phyloP scores from a whole-genome alignment of 1,140 invertebrate genomes.

The Orchesella cincta region DNA sequence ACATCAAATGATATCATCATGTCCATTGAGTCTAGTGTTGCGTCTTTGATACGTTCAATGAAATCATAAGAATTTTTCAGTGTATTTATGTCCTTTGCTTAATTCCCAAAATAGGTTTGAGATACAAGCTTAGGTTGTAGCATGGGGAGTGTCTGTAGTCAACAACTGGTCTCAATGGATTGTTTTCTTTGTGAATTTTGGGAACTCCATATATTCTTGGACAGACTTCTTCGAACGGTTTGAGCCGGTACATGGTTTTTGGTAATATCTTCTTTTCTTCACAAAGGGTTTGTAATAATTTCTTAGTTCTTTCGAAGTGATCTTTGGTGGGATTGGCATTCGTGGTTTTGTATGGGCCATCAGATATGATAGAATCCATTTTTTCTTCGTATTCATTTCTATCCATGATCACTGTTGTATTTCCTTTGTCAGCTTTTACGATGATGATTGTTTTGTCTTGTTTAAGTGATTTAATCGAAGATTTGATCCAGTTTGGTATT shows the following conservation, averaged over 20 bases:
- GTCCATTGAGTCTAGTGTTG: not conserved
- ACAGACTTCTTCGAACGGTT: not conserved
- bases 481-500: not conserved
- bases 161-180: not conserved
- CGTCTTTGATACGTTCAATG: not conserved
- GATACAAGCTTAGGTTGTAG: not conserved
- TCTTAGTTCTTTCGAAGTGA: not conserved
- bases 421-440: conserved; percentile 26
- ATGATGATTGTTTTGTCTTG: not conserved
- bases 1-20: conserved; percentile 1
- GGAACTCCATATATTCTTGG: conserved; percentile 19
- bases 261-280: not conserved
- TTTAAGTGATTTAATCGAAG: not conserved
- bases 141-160: conserved; percentile 17
- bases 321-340: not conserved
- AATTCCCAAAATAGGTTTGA: not conserved
- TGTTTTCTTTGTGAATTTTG: conserved; percentile 23
- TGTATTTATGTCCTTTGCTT: not conserved
- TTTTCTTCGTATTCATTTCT: conserved; percentile 17
- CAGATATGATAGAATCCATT: not conserved
- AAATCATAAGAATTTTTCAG: not conserved
- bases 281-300: not conserved
- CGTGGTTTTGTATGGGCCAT: not conserved
- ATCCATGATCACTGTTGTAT: conserved; percentile 27
- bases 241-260: not conserved